Evolutionary conservation across 1,140 invertebrate genomes (phyloP).

Genomic region (Euborellia annulipes): DNA sequence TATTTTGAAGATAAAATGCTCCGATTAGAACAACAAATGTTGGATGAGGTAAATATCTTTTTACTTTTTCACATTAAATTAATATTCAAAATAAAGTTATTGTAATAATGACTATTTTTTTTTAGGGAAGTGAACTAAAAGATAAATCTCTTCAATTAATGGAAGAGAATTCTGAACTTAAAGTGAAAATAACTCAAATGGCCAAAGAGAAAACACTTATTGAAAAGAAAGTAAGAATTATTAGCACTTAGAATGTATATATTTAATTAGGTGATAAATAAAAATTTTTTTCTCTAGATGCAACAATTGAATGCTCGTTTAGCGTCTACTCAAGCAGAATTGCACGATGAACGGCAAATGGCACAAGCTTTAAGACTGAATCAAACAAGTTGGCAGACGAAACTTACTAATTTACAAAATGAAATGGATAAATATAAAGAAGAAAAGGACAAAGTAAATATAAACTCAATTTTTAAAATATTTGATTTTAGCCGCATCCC

Average conservation of each 20-base stretch:
- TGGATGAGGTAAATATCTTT: constrained; percentile 8
- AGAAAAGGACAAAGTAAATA: constrained; percentile 36
- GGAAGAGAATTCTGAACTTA: constrained; percentile 24
- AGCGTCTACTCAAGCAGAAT: constrained; percentile 37
- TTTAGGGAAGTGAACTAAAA: constrained; percentile 26
- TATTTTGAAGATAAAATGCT: constrained; percentile 80
- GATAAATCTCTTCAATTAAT: constrained; percentile 23
- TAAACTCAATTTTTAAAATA: neutral
- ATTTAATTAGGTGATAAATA: neutral
- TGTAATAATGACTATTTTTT: constrained; percentile 12
- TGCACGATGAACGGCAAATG: constrained; percentile 63
- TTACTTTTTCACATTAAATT: neutral
- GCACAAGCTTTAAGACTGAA: constrained; percentile 58
- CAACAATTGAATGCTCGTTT: constrained; percentile 26
- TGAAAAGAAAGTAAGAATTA: constrained; percentile 39
- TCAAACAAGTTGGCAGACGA: constrained; percentile 58
- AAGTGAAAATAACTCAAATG: constrained; percentile 29
- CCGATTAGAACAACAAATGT: constrained; percentile 32
- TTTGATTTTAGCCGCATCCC: too few species aligned
- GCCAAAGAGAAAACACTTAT: constrained; percentile 45
- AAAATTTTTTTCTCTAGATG: constrained; percentile 11
- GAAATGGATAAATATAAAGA: constrained; percentile 37
- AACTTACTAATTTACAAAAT: constrained; percentile 45
- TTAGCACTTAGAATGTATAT: neutral
- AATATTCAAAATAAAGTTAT: neutral